A percentile compares a stretch with the other conserved stretches of the same genome.
Evolutionary conservation across 2,888 invertebrate genomes (phyloP).

Genomic region (Ferrisia virgata): DNA sequence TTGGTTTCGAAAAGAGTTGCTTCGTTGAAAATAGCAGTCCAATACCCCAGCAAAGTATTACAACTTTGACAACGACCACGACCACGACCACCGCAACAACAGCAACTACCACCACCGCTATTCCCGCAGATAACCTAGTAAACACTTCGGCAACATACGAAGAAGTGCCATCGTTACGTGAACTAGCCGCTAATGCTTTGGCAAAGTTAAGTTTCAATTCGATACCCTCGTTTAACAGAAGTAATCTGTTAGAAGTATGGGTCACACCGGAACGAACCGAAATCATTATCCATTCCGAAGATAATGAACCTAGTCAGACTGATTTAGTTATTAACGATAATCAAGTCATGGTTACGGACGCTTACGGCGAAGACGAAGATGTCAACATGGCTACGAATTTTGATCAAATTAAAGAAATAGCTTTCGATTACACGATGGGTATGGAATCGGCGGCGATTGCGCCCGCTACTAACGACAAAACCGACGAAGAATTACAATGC

Average conservation of each 20-base stretch:
- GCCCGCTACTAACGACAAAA: neutral
- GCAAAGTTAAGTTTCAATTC: neutral
- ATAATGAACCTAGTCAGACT: neutral
- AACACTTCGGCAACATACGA: too few relatives aligned
- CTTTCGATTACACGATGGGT: neutral
- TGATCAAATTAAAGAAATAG: constrained; percentile 22
- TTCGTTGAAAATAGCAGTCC: neutral
- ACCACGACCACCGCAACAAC: neutral
- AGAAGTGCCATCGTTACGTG: neutral
- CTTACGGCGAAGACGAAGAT: constrained; percentile 2
- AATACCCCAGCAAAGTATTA: neutral
- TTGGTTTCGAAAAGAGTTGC: neutral
- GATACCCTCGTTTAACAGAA: neutral
- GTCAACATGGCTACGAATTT: constrained; percentile 4
- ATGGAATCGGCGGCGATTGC: neutral
- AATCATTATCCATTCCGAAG: constrained; percentile 37
- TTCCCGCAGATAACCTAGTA: too few relatives aligned
- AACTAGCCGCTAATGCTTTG: neutral
- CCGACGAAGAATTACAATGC: constrained; percentile 35
- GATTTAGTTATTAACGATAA: constrained; percentile 12
- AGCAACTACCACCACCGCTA: neutral
- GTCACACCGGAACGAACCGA: constrained; percentile 37
- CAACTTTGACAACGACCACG: neutral
- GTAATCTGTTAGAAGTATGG: constrained; percentile 23
- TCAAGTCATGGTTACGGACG: constrained; percentile 29